Conservation (phyloP, 2,888 invertebrate genomes). For the Itoplectis maculator region DNA sequence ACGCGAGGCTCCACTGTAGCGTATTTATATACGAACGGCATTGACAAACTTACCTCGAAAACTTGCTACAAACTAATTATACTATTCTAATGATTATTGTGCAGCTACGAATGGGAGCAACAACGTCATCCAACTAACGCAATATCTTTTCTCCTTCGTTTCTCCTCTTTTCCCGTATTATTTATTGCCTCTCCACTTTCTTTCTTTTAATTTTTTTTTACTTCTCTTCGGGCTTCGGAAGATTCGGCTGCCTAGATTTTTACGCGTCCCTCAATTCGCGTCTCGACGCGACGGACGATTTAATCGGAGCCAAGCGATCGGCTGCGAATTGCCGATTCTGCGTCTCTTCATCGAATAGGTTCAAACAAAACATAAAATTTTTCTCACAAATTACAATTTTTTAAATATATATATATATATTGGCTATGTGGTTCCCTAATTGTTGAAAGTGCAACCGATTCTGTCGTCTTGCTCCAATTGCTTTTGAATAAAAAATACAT, state of each 20-base stretch:
- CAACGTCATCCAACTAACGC: conserved; percentile 77
- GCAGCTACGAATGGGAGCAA: conserved; percentile 84
- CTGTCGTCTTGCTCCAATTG: background rate
- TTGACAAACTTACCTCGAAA: conserved; percentile 80
- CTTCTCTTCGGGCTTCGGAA: background rate
- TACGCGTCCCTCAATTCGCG: background rate
- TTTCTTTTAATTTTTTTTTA: background rate
- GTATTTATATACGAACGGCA: conserved; percentile 42
- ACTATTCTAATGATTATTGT: conserved; percentile 81
- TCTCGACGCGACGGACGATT: background rate
- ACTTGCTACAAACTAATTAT: conserved; percentile 79
- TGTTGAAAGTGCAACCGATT: conserved; percentile 37
- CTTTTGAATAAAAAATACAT: background rate
- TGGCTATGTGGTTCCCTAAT: conserved; percentile 5
- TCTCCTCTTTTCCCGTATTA: conserved; percentile 8
- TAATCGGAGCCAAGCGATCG: background rate
- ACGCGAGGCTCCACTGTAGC: conserved; percentile 13
- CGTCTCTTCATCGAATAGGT: background rate
- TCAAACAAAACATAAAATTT: conserved; percentile 32
- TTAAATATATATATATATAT: no score
- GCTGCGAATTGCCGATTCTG: conserved; percentile 7
- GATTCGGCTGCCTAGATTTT: conserved; percentile 8
- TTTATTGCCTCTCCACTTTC: background rate
- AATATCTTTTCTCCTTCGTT: conserved; percentile 53
- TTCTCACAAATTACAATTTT: conserved; percentile 1